Evolutionary conservation across 2,113 vertebrate genomes (phyloP).

Genomic region (Planiliza haematocheilus): DNA sequence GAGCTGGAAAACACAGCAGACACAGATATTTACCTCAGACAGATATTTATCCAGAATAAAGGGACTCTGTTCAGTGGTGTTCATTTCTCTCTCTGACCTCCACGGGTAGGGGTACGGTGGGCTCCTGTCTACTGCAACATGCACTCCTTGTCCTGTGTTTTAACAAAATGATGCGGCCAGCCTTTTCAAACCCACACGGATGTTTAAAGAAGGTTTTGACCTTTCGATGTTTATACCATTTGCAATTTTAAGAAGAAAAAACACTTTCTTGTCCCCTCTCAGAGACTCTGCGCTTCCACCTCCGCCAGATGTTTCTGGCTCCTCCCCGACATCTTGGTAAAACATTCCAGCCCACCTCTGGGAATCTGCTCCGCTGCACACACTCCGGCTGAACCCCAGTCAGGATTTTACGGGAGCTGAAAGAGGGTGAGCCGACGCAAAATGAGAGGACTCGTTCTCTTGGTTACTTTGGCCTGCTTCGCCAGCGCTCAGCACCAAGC

Average conservation of each 20-base stretch:
- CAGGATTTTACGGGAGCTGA: slow-evolving; percentile 34
- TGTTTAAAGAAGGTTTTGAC: background rate
- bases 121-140: too few relatives aligned
- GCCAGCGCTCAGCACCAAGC: slow-evolving; percentile 82
- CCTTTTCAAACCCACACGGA: background rate
- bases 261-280: slow-evolving; percentile 12
- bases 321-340: slow-evolving; percentile 74
- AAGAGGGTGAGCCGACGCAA: slow-evolving; percentile 52
- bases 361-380: slow-evolving; percentile 55
- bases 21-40: too few relatives aligned
- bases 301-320: slow-evolving; percentile 73
- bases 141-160: background rate
- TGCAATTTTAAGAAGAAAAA: background rate
- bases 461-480: slow-evolving; percentile 74
- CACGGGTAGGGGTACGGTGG: too few relatives aligned
- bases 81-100: too few relatives aligned
- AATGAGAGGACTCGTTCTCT: slow-evolving; percentile 78
- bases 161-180: background rate
- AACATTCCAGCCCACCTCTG: slow-evolving; percentile 82
- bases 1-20: slow-evolving; percentile 36
- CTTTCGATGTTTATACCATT: too few relatives aligned
- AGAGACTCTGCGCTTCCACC: slow-evolving; percentile 47
- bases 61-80: too few relatives aligned
- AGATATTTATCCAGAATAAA: too few relatives aligned
- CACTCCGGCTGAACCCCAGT: slow-evolving; percentile 43